Evolutionary conservation across 2,888 invertebrate genomes (phyloP).

Genomic region (Uropetala carovei): DNA sequence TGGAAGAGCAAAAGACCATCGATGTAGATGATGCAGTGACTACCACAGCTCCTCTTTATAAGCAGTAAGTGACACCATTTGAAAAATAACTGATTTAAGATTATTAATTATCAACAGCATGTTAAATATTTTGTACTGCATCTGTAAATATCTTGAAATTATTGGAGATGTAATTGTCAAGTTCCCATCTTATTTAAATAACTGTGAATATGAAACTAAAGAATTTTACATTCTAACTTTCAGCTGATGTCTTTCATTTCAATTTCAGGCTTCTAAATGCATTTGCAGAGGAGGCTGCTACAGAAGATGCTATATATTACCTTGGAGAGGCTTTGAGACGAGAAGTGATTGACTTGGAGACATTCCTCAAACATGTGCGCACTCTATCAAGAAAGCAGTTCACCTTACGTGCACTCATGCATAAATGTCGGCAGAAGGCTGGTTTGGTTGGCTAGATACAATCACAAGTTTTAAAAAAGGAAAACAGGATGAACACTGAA

Average conservation of each 20-base stretch:
- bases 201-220: background rate
- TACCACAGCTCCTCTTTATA: constrained; percentile 96
- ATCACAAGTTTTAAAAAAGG: no score
- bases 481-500: no score
- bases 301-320: constrained; percentile 99
- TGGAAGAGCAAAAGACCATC: constrained; percentile 87
- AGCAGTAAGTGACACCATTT: constrained; percentile 82
- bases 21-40: constrained; percentile 98
- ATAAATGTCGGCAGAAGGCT: constrained; percentile 97
- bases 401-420: constrained; percentile 95
- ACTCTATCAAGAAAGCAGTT: constrained; percentile 97
- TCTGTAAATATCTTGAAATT: constrained; percentile 42
- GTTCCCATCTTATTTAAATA: constrained; percentile 42
- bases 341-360: constrained; percentile 95
- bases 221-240: constrained; percentile 46
- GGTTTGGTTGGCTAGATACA: constrained; percentile 75
- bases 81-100: background rate
- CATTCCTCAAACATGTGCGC: constrained; percentile 97
- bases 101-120: no score
- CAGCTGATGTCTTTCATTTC: constrained; percentile 65
- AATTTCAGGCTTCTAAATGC: constrained; percentile 88
- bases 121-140: background rate
- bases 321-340: constrained; percentile 96
- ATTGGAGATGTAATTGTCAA: constrained; percentile 56
- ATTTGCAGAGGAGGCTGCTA: constrained; percentile 97